A percentile compares a stretch with the other conserved stretches of the same genome.
phyloP scores from a whole-genome alignment of 2,797 vertebrate species.

The Glossophaga mutica region DNA sequence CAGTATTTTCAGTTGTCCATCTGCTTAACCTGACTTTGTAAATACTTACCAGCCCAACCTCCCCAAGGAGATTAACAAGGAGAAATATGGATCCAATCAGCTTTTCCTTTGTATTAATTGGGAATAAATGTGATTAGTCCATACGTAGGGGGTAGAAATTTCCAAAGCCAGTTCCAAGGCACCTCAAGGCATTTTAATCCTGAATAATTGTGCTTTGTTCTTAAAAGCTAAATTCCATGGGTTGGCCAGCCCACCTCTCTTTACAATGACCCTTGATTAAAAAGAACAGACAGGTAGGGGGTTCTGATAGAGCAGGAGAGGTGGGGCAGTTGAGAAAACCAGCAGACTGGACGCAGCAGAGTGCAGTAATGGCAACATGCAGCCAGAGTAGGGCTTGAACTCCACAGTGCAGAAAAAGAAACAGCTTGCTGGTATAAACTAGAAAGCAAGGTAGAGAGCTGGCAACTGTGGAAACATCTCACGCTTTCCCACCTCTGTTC shows the following conservation, averaged over 20 bases:
- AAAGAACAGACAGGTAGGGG: neutral
- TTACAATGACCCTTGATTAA: slow-evolving; percentile 28
- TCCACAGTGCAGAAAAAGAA: neutral
- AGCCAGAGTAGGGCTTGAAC: neutral
- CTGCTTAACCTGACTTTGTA: slow-evolving; percentile 32
- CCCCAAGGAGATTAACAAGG: neutral
- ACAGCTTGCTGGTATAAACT: neutral
- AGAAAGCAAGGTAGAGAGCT: neutral
- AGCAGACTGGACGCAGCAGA: neutral
- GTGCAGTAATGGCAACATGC: neutral
- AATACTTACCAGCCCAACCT: slow-evolving; percentile 23
- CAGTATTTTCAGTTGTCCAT: neutral
- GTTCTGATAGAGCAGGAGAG: neutral
- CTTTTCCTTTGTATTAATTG: neutral
- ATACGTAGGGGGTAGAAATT: neutral
- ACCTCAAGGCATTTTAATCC: slow-evolving; percentile 71
- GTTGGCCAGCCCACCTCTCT: slow-evolving; percentile 39
- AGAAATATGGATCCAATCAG: neutral
- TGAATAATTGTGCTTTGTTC: slow-evolving; percentile 71
- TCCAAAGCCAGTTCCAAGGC: slow-evolving; percentile 73
- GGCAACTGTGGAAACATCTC: neutral
- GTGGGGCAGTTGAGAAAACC: neutral
- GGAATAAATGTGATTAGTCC: neutral
- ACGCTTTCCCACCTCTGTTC: neutral
- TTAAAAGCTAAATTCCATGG: slow-evolving; percentile 12